These are phyloP conservation scores for Torymus texanus DNA, from an alignment of 2,888 invertebrate genomes.

Conservation along the genomic window DNA sequence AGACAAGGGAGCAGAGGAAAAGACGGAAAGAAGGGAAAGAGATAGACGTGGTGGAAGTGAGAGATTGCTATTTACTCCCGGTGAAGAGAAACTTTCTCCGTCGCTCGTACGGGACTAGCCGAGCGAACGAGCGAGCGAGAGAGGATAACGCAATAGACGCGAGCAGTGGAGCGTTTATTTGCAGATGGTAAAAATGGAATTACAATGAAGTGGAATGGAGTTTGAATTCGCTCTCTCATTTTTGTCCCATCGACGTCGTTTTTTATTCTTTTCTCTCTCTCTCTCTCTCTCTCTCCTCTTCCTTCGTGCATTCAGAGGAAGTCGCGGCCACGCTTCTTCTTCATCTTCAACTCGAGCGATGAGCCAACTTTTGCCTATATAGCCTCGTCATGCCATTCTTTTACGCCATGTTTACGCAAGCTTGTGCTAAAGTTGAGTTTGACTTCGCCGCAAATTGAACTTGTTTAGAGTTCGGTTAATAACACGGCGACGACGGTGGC, in stretches of 20 bases:
- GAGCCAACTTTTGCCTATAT: slow-evolving; percentile 6
- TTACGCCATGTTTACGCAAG: background rate
- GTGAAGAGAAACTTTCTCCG: slow-evolving; percentile 61
- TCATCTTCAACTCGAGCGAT: background rate
- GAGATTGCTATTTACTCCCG: slow-evolving; percentile 63
- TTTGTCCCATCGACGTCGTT: slow-evolving; percentile 1
- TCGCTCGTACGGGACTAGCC: slow-evolving; percentile 15
- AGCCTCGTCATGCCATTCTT: background rate
- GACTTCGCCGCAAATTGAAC: slow-evolving; percentile 7
- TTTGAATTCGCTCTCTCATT: slow-evolving; percentile 58
- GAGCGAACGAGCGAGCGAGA: slow-evolving; percentile 16
- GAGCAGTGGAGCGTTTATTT: slow-evolving; percentile 67
- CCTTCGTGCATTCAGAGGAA: background rate
- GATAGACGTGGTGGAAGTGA: slow-evolving; percentile 36
- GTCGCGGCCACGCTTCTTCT: too few relatives aligned
- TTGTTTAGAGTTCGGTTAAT: slow-evolving; percentile 17
- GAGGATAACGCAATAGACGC: slow-evolving; percentile 66
- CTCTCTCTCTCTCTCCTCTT: slow-evolving; percentile 33
- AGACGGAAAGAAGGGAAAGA: slow-evolving; percentile 1
- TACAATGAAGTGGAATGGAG: slow-evolving; percentile 67
- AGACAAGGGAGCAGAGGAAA: background rate
- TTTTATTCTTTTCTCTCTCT: background rate
- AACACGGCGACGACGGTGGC: background rate
- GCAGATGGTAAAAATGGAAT: slow-evolving; percentile 67
- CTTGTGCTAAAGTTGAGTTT: background rate